A percentile compares a stretch with the other conserved stretches of the same genome.
phyloP scores from a whole-genome alignment of 2,113 vertebrate genomes.

The Barnardius zonarius region DNA sequence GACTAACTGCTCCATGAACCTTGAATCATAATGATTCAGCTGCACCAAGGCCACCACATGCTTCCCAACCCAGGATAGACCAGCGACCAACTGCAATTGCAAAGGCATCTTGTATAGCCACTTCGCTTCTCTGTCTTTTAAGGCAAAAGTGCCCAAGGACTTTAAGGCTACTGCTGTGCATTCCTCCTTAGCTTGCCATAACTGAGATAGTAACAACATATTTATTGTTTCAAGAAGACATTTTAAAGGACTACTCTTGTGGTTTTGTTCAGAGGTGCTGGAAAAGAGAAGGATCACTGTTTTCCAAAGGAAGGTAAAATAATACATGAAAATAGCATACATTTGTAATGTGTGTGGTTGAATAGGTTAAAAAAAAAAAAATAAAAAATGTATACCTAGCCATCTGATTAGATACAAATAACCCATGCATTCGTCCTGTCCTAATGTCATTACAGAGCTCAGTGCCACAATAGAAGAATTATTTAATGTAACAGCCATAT shows the following conservation, averaged over 20 bases:
- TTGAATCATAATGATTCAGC: neutral
- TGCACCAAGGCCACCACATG: neutral
- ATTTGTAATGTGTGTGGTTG: neutral
- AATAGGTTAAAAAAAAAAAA: neutral
- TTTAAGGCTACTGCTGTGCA: neutral
- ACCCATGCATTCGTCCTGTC: neutral
- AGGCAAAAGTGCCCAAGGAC: neutral
- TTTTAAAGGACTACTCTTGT: neutral
- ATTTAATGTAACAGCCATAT: accelerated
- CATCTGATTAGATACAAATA: neutral
- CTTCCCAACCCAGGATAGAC: neutral
- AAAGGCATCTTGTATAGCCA: neutral
- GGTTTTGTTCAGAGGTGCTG: neutral
- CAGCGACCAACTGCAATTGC: neutral
- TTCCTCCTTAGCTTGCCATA: neutral
- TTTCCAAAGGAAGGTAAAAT: neutral
- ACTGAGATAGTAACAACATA: neutral
- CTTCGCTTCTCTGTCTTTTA: neutral
- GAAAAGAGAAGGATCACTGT: neutral
- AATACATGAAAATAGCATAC: neutral
- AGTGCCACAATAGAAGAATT: neutral
- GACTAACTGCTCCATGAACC: neutral
- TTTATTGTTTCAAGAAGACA: neutral
- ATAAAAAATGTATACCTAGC: neutral
- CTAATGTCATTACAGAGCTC: neutral